These are phyloP conservation scores for Sinotaia quadrata DNA, from an alignment of 2,888 invertebrate species.

Conservation along the genomic window DNA sequence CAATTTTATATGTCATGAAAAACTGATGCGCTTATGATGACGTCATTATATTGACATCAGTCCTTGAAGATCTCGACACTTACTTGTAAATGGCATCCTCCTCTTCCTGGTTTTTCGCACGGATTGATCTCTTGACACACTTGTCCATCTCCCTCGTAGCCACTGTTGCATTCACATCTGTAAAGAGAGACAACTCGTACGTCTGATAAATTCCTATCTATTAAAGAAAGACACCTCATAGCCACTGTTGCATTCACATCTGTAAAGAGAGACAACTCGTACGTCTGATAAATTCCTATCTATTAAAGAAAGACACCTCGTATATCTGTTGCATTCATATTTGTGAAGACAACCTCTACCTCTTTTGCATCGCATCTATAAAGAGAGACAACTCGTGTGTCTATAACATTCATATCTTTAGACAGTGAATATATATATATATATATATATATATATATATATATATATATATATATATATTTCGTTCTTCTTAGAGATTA, in stretches of 20 bases:
- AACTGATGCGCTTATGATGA: not conserved
- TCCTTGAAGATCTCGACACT: not conserved
- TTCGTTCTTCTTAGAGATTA: not conserved
- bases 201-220: too few species aligned
- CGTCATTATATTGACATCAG: too few species aligned
- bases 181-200: not conserved
- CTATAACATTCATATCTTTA: too few species aligned
- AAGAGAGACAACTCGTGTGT: too few species aligned
- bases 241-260: constrained; percentile 58
- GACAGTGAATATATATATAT: not conserved
- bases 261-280: constrained; percentile 30
- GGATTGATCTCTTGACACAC: constrained; percentile 54
- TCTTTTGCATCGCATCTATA: constrained; percentile 39
- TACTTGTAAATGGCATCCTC: constrained; percentile 65
- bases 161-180: constrained; percentile 58
- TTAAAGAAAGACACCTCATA: too few species aligned
- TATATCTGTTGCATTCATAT: constrained; percentile 62
- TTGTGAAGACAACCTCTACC: too few species aligned
- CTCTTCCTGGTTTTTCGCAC: constrained; percentile 48
- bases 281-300: too few species aligned
- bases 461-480: constrained; percentile 11
- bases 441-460: constrained; percentile 2
- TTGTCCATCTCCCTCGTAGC: constrained; percentile 55
- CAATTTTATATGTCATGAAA: too few species aligned
- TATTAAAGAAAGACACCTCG: too few species aligned